Percentiles rank a stretch among this genome's conserved stretches.
Conservation (phyloP, 2,888 invertebrate species). For the Ferrisia virgata region DNA sequence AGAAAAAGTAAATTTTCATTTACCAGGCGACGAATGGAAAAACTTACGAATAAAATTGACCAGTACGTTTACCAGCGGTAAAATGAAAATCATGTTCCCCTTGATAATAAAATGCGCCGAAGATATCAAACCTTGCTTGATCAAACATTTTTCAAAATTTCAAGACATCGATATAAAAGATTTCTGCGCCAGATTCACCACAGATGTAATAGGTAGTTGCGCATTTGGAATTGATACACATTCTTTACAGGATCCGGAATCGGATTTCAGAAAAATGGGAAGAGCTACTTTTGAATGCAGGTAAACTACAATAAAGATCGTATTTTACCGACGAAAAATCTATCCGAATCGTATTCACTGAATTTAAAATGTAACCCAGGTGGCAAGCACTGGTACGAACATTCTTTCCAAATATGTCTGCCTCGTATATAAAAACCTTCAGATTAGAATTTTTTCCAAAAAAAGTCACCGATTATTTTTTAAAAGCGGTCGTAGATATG, state of each 20-base stretch:
- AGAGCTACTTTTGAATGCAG: conserved; percentile 32
- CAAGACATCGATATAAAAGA: conserved; percentile 53
- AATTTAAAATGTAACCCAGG: not conserved
- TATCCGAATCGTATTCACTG: no score
- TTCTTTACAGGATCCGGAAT: conserved; percentile 53
- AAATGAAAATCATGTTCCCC: conserved; percentile 56
- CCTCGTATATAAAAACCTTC: not conserved
- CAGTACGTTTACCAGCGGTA: conserved; percentile 57
- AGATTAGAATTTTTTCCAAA: not conserved
- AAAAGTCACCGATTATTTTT: not conserved
- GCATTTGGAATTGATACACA: conserved; percentile 57
- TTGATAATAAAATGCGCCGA: conserved; percentile 52
- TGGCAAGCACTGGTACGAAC: not conserved
- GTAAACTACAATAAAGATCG: not conserved
- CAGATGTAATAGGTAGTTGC: conserved; percentile 56
- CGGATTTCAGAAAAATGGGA: conserved; percentile 53
- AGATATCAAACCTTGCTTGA: conserved; percentile 48
- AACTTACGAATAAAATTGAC: conserved; percentile 55
- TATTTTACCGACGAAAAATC: no score
- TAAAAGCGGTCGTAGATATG: not conserved
- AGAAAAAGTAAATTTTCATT: not conserved
- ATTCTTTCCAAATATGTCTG: not conserved
- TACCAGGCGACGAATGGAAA: conserved; percentile 56
- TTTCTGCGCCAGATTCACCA: conserved; percentile 54
- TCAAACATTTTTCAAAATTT: not conserved